These are phyloP conservation scores for Alouatta palliata DNA, from an alignment of 2,113 vertebrate species.

Conservation along the genomic window DNA sequence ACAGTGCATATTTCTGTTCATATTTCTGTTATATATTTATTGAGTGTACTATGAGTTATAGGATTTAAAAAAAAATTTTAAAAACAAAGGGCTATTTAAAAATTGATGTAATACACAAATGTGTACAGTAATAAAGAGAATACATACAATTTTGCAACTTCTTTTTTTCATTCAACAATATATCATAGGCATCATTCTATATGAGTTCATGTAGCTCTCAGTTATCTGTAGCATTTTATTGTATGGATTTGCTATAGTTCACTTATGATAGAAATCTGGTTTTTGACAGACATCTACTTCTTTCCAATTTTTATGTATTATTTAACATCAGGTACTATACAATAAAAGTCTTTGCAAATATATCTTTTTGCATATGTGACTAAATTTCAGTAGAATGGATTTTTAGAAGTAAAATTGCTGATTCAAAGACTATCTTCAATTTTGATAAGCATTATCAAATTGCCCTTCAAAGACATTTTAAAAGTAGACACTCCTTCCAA, in stretches of 20 bases:
- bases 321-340: neutral
- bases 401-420: slow-evolving; percentile 15
- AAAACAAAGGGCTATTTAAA: slow-evolving; percentile 8
- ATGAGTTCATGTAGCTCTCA: neutral
- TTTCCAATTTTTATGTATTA: slow-evolving; percentile 17
- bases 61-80: neutral
- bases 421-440: neutral
- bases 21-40: slow-evolving; percentile 9
- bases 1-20: neutral
- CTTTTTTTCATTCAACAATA: neutral
- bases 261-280: neutral
- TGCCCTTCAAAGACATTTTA: neutral
- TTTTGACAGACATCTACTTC: slow-evolving; percentile 7
- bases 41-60: neutral
- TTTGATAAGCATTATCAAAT: neutral
- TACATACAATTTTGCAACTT: neutral
- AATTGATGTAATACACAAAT: neutral
- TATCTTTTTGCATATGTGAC: neutral
- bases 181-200: neutral
- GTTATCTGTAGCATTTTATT: neutral
- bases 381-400: slow-evolving; percentile 4
- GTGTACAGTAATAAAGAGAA: neutral
- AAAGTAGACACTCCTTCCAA: neutral
- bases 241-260: neutral
- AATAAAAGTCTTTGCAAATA: slow-evolving; percentile 34